Conservation (phyloP, 1,140 invertebrate genomes). For the Drosophila arawakana region DNA sequence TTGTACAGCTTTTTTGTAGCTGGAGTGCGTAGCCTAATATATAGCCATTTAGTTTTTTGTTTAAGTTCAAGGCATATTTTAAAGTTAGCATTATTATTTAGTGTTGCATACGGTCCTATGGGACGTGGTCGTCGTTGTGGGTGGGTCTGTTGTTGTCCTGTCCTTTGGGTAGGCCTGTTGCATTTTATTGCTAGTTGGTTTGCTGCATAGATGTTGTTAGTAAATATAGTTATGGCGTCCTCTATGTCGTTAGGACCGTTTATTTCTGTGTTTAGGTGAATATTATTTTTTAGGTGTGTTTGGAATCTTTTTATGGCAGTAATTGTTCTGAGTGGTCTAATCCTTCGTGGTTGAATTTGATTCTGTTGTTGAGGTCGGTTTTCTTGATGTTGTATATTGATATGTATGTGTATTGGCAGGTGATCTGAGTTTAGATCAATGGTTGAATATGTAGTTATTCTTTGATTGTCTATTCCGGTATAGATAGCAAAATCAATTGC, state of each 20-base stretch:
- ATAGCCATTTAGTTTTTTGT: neutral
- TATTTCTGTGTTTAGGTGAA: neutral
- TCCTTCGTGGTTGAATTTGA: neutral
- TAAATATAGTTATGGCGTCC: neutral
- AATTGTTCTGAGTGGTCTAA: neutral
- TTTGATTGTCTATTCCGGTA: neutral
- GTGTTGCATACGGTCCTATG: neutral
- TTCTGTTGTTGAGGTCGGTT: neutral
- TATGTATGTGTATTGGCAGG: neutral
- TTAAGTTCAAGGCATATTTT: neutral
- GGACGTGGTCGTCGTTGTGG: neutral
- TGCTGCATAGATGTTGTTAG: neutral
- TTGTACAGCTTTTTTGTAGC: neutral
- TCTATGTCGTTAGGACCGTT: conserved; percentile 7
- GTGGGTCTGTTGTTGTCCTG: no score
- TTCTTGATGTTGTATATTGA: neutral
- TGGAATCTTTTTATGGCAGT: conserved; percentile 3
- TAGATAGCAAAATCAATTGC: conserved; percentile 30
- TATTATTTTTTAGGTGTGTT: neutral
- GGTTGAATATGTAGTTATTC: neutral
- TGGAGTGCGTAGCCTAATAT: neutral
- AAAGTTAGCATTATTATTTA: neutral
- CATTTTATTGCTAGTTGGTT: neutral
- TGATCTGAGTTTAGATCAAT: conserved; percentile 13
- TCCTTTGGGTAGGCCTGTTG: no score